A percentile compares a stretch with the other conserved stretches of the same genome.
Conservation (phyloP, 2,113 vertebrate genomes). For the Poicephalus gulielmi region DNA sequence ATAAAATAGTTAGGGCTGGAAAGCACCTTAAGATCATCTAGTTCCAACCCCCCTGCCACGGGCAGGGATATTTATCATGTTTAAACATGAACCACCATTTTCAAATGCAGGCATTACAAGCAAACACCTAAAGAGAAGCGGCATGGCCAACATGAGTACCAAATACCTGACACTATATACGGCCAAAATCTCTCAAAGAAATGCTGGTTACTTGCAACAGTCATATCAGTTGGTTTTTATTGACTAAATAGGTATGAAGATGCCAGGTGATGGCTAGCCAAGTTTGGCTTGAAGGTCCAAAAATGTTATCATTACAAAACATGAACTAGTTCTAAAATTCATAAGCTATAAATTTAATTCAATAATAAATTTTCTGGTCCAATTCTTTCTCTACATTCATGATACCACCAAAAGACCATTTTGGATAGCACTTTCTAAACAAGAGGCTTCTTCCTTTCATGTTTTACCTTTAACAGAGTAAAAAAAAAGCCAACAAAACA, state of each 20-base stretch:
- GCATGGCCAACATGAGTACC: neutral
- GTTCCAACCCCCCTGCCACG: neutral
- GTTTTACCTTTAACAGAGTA: neutral
- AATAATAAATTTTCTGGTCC: neutral
- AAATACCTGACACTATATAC: neutral
- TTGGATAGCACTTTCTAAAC: fast-evolving
- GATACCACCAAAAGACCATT: neutral
- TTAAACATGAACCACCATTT: neutral
- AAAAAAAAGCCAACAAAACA: neutral
- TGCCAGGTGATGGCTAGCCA: neutral
- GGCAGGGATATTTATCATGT: neutral
- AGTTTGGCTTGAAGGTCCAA: neutral
- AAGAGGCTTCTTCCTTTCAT: neutral
- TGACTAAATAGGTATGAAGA: neutral
- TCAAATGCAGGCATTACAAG: neutral
- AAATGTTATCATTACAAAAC: neutral
- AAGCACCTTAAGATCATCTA: neutral
- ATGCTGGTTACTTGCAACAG: neutral
- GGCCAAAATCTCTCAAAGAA: neutral
- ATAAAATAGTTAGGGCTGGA: neutral
- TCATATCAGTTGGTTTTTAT: neutral
- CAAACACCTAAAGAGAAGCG: neutral
- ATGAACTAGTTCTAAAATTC: neutral
- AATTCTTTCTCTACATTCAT: neutral
- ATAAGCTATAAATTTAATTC: neutral